These are phyloP conservation scores for Heliocidaris tuberculata DNA, from an alignment of 35 echinoderm and acorn worm genomes.

Conservation along the genomic window DNA sequence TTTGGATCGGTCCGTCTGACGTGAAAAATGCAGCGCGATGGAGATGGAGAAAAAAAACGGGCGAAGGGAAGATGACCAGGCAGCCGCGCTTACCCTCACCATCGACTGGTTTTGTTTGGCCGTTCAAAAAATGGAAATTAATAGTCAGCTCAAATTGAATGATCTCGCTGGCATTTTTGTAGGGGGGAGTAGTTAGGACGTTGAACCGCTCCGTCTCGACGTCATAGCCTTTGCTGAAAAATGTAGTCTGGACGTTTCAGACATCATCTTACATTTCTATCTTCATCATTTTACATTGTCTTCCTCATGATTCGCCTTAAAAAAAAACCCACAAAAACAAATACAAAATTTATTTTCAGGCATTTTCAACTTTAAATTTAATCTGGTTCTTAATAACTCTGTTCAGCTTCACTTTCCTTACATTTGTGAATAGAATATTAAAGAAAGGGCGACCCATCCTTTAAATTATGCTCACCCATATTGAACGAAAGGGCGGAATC, in stretches of 20 bases:
- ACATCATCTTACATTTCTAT: not conserved
- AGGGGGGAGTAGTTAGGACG: not conserved
- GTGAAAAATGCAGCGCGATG: not conserved
- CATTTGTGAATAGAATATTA: not conserved
- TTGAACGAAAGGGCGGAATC: not conserved
- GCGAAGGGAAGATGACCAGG: not conserved
- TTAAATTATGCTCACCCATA: not conserved
- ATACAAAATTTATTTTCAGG: too few species aligned
- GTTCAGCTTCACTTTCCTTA: not conserved
- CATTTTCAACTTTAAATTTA: not conserved
- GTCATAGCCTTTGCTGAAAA: not conserved
- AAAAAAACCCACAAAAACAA: too few species aligned
- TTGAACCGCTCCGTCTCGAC: not conserved
- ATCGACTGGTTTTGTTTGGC: not conserved
- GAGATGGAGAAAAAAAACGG: not conserved
- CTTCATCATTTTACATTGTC: too few species aligned
- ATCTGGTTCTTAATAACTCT: not conserved
- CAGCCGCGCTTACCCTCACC: not conserved
- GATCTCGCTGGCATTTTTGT: not conserved
- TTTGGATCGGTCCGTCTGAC: not conserved
- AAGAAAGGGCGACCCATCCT: not conserved
- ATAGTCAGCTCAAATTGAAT: conserved; percentile 2
- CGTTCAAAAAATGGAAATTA: not conserved
- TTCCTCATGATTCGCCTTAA: too few species aligned
- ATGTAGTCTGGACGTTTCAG: not conserved